Evolutionary conservation across 2,888 invertebrate species (phyloP), one percentile per base, ranked within the genome.

Genomic region (Cheilosia variabilis): DNA sequence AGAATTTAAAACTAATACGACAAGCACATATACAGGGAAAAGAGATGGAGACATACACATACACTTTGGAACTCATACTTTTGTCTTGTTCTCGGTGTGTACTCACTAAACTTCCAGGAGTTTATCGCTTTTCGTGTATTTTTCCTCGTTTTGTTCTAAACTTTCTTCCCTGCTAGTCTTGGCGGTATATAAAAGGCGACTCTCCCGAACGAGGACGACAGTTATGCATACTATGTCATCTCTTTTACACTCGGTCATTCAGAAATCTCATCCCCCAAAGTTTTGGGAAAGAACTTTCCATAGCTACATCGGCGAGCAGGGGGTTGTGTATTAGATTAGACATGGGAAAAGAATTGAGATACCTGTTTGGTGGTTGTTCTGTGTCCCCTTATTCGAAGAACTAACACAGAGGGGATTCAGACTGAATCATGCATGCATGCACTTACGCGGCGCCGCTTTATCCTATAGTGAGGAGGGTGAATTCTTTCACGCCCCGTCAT

Each of bases 341-440:
- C 65, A 53, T 76, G 62, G 76, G 60, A 65, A 71, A 43, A 65
- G 53, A 53, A 62, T 45, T 47, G 37, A 57, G 58, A 52, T 83
- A 78, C 68, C 78, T 82, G 77, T 84, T 80, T 62, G 66, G 84
- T 76, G 76, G 81, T 76, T 86, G 71, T 63, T 81, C 57, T 57
- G 45, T 15, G 22, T 68, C n/a, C 58, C 45, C 47, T 19, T 62
- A 55, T 69, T 58, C 52, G 19, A 63, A 22, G 15, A 58, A 75
- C 66, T 80, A 75, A 84, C 76, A 76, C 81, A 81, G 50, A 81
- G 50, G 37, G 43, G 43, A 66, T 47, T 72, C 68, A 53, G 31
- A 80, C 76, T 81, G 72, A 81, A 72, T 81, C 72, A 86, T 81
- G 86, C 76, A 81, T 80, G 75, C 69, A 71, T 80, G 76, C 75